Evolutionary conservation across 2,888 invertebrate genomes (phyloP).

Genomic region (Limnephilus lunatus): DNA sequence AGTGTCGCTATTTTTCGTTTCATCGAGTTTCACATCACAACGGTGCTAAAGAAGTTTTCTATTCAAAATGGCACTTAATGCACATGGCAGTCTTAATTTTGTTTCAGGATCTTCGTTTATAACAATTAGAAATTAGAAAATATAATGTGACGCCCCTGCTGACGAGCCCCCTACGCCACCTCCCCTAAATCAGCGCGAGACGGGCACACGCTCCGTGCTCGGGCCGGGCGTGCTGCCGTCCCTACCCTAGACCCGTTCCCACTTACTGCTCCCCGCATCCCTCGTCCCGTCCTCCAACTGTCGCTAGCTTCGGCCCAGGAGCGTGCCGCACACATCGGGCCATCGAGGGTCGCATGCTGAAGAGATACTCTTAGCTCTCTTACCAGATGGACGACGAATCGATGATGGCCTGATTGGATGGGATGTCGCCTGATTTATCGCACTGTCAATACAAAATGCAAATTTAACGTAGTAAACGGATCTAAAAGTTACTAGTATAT

Average conservation of each 20-base stretch:
- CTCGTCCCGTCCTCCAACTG: background rate
- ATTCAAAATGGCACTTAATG: too few species aligned
- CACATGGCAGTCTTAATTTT: too few species aligned
- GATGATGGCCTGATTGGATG: background rate
- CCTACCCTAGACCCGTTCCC: background rate
- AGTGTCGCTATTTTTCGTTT: too few species aligned
- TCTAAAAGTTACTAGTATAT: background rate
- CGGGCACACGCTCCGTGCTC: constrained; percentile 30
- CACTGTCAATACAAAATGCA: background rate
- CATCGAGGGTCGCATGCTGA: background rate
- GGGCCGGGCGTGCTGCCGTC: constrained; percentile 16
- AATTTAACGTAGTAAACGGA: background rate
- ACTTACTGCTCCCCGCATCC: background rate
- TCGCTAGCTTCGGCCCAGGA: background rate
- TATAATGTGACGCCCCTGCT: background rate
- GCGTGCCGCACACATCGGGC: background rate
- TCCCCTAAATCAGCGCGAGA: constrained; percentile 27
- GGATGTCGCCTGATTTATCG: background rate
- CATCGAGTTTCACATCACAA: too few species aligned
- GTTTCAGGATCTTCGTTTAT: too few species aligned
- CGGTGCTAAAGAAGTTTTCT: too few species aligned
- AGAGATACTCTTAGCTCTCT: background rate
- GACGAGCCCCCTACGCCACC: background rate
- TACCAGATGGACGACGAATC: background rate
- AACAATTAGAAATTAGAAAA: too few species aligned